A percentile compares a stretch with the other conserved stretches of the same genome.
phyloP scores from a whole-genome alignment of 2,888 invertebrate genomes.

The Tineola bisselliella region DNA sequence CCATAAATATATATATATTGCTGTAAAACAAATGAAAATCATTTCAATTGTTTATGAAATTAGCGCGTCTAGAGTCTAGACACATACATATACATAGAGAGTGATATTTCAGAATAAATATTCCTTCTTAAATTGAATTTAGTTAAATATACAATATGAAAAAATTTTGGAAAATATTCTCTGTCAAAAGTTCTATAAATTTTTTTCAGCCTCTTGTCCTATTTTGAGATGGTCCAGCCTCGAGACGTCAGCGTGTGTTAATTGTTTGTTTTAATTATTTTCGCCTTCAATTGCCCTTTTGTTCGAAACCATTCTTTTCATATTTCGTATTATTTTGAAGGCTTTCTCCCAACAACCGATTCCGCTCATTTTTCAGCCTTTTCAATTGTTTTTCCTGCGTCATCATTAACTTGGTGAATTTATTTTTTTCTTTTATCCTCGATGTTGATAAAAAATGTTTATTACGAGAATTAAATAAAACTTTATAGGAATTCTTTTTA shows the following conservation, averaged over 20 bases:
- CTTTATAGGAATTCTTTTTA: constrained; percentile 4
- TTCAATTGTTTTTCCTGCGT: constrained; percentile 53
- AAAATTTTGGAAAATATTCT: too few species aligned
- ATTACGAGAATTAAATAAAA: not conserved
- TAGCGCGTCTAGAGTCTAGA: too few species aligned
- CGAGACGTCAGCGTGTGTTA: constrained; percentile 46
- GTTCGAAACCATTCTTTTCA: constrained; percentile 50
- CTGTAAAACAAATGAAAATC: too few species aligned
- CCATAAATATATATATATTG: too few species aligned
- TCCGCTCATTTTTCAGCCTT: constrained; percentile 55
- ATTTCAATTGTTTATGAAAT: too few species aligned
- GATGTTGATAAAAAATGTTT: constrained; percentile 11
- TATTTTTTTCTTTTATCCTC: constrained; percentile 17
- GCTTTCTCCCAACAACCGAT: constrained; percentile 54
- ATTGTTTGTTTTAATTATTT: constrained; percentile 67
- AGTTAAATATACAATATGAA: too few species aligned
- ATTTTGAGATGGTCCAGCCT: constrained; percentile 3
- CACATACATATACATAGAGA: too few species aligned
- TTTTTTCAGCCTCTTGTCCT: not conserved
- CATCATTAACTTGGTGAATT: constrained; percentile 53
- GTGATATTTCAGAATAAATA: too few species aligned
- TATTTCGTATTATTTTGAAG: constrained; percentile 50
- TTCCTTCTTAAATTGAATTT: too few species aligned
- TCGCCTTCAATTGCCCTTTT: constrained; percentile 66
- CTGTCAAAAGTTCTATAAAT: too few species aligned